These are phyloP conservation scores for Mechanitis messenoides DNA, from an alignment of 2,888 invertebrate species.

Conservation along the genomic window DNA sequence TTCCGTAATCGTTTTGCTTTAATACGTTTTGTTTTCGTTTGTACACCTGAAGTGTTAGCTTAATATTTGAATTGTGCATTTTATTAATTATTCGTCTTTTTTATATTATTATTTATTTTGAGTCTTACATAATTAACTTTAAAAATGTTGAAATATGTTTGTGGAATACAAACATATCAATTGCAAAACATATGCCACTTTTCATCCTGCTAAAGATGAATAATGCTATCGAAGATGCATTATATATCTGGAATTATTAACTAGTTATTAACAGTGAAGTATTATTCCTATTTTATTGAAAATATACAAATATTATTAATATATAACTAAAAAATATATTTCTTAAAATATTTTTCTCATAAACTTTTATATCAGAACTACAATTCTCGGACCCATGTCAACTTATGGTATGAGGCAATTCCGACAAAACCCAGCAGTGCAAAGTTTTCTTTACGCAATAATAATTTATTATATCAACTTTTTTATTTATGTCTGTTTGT, in stretches of 20 bases:
- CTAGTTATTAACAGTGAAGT: background rate
- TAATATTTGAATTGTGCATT: slow-evolving; percentile 6
- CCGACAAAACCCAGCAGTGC: slow-evolving; percentile 41
- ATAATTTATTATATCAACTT: slow-evolving; percentile 36
- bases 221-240: no score
- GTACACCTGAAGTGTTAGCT: slow-evolving; percentile 18
- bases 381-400: slow-evolving; percentile 34
- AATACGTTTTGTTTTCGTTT: slow-evolving; percentile 22
- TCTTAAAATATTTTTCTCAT: background rate
- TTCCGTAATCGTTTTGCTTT: slow-evolving; percentile 24
- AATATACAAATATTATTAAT: background rate
- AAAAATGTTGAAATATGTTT: no score
- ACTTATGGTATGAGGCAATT: slow-evolving; percentile 27
- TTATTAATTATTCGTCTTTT: slow-evolving; percentile 4
- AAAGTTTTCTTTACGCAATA: slow-evolving; percentile 42
- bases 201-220: no score
- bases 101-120: no score
- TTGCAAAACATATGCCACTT: no score
- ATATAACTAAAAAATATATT: background rate
- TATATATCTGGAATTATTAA: no score
- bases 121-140: no score
- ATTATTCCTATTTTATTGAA: no score
- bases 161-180: no score
- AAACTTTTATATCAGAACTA: slow-evolving; percentile 12
- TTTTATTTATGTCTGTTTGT: slow-evolving; percentile 30